These are phyloP conservation scores for Motacilla tschutschensis DNA, from an alignment of 2,113 vertebrate species.

Conservation along the genomic window DNA sequence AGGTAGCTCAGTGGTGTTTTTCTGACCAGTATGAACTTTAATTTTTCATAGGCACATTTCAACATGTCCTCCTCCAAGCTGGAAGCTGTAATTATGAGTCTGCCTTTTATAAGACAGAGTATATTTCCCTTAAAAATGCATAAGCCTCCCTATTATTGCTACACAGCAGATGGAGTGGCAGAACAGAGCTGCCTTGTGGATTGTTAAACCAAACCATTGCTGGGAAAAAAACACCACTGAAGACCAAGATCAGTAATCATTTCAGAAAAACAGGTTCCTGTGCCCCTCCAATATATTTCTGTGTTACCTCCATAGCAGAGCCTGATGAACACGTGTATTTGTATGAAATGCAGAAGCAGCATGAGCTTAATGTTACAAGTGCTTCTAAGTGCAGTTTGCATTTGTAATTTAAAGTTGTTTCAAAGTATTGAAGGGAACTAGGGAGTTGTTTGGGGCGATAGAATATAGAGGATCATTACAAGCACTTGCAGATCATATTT, in stretches of 20 bases:
- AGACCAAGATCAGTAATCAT: not conserved
- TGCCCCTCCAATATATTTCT: not conserved
- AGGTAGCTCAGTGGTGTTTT: not conserved
- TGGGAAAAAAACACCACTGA: not conserved
- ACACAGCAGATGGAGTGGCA: slow-evolving; percentile 30
- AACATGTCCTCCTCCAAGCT: not conserved
- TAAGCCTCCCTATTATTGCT: slow-evolving; percentile 3
- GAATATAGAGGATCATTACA: slow-evolving; percentile 27
- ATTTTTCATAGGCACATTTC: slow-evolving; percentile 15
- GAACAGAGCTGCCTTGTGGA: slow-evolving; percentile 27
- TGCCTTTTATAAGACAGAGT: slow-evolving; percentile 1
- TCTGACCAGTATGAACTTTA: not conserved
- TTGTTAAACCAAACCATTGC: slow-evolving; percentile 25
- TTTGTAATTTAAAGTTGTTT: slow-evolving; percentile 48
- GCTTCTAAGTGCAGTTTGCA: slow-evolving; percentile 18
- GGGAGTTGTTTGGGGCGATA: slow-evolving; percentile 31
- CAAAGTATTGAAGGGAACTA: slow-evolving; percentile 26
- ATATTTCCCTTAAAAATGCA: slow-evolving; percentile 31
- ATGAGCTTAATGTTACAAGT: slow-evolving; percentile 4
- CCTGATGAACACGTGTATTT: not conserved
- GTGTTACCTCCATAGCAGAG: not conserved
- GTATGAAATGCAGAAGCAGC: slow-evolving; percentile 12
- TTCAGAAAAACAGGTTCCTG: slow-evolving; percentile 5
- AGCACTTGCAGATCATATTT: not conserved
- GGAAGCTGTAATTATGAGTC: slow-evolving; percentile 4